Base-by-base conservation (phyloP, 2,888 invertebrate genomes). In the Cantharis rustica region DNA sequence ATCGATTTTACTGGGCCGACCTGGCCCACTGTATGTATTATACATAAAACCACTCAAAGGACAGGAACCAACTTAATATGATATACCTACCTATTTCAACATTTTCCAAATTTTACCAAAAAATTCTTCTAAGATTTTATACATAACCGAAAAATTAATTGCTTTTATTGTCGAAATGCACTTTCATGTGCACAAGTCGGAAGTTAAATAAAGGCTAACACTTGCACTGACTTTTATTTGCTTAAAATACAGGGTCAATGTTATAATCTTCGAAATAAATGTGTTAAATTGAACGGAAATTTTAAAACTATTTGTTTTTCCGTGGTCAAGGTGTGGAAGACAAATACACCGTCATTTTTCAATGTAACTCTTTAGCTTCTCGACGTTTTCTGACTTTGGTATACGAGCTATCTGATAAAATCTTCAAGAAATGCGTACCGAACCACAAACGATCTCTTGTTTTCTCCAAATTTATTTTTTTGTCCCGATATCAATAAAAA, bases 1-100 rank as follows among this genome's bases (percentile, higher is more conserved):
- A 87, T 87, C 87, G 87, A 87, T 87, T 84, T 84, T 83, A 81
- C 85, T 85, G 85, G 85, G 84, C 84, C 85, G 84, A 86, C 86
- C 86, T 86, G 85, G 85, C 85, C 85, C 84, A 85, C 84, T 84
- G 81, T 85, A 86, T 86, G 86, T 86, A 86, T 86, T 86, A 86
- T 86, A 86, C 86, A 86, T 86, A 86, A 86, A 84, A 84, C 84
- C 82, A 84, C 84, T 84, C 74, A 31, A 69, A 76, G 76, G 73
- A 76, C 74, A 69, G 70, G 72, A 74, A 79, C 71, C 73, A 74
- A 75, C 76, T 71, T 75, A 75, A 70, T 63, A 71, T 68, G 68
- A 75, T 72, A 73, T 75, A 70, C 64, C 64, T 66, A 66, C 64
- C 17, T 66, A 66, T 47, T 47, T 47, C n/a, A 47, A 47, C 47